Conservation (phyloP, 2,888 invertebrate genomes). For the Limnephilus lunatus region DNA sequence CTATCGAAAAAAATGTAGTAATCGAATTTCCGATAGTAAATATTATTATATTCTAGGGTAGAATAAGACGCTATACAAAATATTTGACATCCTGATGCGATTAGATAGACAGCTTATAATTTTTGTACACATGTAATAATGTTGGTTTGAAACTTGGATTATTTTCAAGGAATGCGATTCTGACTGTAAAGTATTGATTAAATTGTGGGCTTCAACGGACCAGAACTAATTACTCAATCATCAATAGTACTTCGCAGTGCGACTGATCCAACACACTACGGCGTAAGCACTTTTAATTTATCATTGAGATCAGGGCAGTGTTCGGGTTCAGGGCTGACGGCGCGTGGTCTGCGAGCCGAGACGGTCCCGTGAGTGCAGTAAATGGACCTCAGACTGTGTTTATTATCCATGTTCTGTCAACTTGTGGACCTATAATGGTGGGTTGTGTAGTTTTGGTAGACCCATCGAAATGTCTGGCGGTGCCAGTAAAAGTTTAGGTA, state of each 20-base stretch:
- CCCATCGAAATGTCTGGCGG: background rate
- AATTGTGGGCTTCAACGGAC: background rate
- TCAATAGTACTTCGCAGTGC: background rate
- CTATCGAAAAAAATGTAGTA: no score
- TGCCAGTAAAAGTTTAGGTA: background rate
- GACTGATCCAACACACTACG: no score
- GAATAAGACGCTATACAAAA: no score
- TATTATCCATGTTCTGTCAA: constrained; percentile 5
- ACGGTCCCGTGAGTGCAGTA: constrained; percentile 14
- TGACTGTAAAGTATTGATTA: background rate
- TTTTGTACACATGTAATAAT: no score
- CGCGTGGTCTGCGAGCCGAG: constrained; percentile 16
- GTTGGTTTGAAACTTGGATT: no score
- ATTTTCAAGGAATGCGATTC: no score
- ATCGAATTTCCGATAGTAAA: no score
- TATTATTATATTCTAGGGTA: no score
- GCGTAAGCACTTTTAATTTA: background rate
- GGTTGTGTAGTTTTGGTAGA: background rate
- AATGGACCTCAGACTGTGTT: constrained; percentile 18
- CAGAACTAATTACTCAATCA: background rate
- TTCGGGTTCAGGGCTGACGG: constrained; percentile 11
- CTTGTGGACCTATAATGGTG: background rate
- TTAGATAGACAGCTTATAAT: no score
- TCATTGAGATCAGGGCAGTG: background rate
- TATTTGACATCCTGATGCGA: no score